Base-by-base conservation (phyloP, 2,113 vertebrate species). In the Gasterosteus aculeatus region DNA sequence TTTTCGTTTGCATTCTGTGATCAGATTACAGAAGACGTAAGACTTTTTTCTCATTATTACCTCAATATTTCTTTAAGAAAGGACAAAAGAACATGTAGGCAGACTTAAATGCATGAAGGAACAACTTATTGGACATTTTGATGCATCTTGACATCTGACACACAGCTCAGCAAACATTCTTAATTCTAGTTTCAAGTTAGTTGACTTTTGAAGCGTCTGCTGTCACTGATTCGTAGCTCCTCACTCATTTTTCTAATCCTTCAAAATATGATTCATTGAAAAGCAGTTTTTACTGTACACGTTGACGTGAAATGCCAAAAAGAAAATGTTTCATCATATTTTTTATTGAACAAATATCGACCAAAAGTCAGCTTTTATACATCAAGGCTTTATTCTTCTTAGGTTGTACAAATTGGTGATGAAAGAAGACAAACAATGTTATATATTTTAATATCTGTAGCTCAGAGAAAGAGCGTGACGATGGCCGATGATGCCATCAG, bases 391-490 rank as follows among this genome's bases (percentile, higher is more conserved):
- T 53, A 42, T 3, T 61, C 26, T 35, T 31, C 7, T 5, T 49
- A 0, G 47, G 38, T 42, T 56, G 10, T 46, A 44, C 7, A 19
- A 26, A 47, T 31, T 51, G 42, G n/a, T 19, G 39, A 1, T 15
- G 7, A 11, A 41, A 14, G 19, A 54, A 51, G 41, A 35, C 10
- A 41, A 26, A 14, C 26, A 7, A 70, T 33, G 4, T 47, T 15
- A 35, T 38, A 38, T 7, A 33, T 33, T 26, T 29, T 58, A 49
- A 2, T 38, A 61, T 39, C 7, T 64, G 35, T 3, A 29, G 44
- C 35, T 91, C 60, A 90, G 63, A 80, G n/a, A 39, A 84, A 77
- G 38, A 87, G 1, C 2, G 62, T 35, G 33, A 80, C 26, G 54
- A 78, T 71, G 70, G 78, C 54, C 26, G 86, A 70, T 29, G 83